A percentile compares a stretch with the other conserved stretches of the same genome.
Conservation (phyloP, 2,888 invertebrate species). For the Cerceris ruficornis region DNA sequence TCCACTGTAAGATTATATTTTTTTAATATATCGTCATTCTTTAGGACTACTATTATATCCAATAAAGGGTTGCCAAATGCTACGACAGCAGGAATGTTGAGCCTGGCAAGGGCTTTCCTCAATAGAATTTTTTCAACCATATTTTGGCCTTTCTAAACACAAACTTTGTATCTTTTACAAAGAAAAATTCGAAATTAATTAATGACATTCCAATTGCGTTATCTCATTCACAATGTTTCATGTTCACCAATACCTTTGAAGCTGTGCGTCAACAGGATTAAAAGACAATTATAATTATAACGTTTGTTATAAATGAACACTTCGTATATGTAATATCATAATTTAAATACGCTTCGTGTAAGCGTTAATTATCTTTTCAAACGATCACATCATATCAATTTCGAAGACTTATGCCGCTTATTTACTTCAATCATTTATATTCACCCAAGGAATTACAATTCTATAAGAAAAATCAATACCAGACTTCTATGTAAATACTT, state of each 20-base stretch:
- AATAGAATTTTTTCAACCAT: conserved; percentile 68
- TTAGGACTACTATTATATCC: conserved; percentile 72
- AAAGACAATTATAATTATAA: background rate
- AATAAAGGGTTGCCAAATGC: conserved; percentile 80
- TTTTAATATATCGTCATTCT: conserved; percentile 68
- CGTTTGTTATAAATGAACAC: conserved; percentile 1
- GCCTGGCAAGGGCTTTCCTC: conserved; percentile 54
- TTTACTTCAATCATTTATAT: conserved; percentile 9
- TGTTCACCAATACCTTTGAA: conserved; percentile 7
- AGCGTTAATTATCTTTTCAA: background rate
- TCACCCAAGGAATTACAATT: background rate
- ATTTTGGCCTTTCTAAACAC: conserved; percentile 8
- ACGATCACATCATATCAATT: conserved; percentile 1
- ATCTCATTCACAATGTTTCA: background rate
- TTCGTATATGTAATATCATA: conserved; percentile 4
- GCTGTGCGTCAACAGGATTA: background rate
- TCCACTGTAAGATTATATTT: conserved; percentile 75
- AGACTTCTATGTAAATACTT: conserved; percentile 11
- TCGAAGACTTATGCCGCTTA: background rate
- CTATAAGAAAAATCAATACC: conserved; percentile 35
- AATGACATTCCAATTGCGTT: background rate
- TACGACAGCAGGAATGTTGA: conserved; percentile 72
- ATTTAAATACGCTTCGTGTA: conserved; percentile 5
- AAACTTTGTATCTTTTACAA: background rate
- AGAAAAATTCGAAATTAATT: background rate